phyloP scores from a whole-genome alignment of 2,888 invertebrate genomes.

The Plebejus melissa region DNA sequence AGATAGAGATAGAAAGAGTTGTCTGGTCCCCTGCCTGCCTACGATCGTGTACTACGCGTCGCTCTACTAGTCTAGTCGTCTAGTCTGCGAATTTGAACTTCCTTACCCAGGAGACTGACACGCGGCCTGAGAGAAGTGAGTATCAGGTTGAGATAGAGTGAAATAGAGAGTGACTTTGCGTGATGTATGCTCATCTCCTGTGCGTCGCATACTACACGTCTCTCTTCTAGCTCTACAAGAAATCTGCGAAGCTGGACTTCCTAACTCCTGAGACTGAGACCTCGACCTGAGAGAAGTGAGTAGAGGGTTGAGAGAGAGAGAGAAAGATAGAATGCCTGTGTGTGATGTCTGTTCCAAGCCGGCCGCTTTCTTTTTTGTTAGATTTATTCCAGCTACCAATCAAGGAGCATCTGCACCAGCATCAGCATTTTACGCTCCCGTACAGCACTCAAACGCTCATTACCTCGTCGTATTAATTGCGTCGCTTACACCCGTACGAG shows the following conservation, averaged over 20 bases:
- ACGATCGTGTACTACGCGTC: conserved; percentile 85
- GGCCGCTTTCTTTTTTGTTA: too few relatives aligned
- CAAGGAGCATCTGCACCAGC: not conserved
- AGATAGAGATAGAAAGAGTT: too few relatives aligned
- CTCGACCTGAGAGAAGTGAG: conserved; percentile 88
- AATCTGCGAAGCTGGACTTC: conserved; percentile 83
- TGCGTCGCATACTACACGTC: conserved; percentile 85
- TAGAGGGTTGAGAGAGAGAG: conserved; percentile 28
- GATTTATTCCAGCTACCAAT: too few relatives aligned
- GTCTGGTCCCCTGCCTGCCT: conserved; percentile 80
- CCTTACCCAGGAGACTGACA: conserved; percentile 85
- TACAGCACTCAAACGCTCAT: not conserved
- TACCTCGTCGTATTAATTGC: not conserved
- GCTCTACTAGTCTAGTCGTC: conserved; percentile 70
- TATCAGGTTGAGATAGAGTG: conserved; percentile 67
- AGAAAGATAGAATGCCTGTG: not conserved
- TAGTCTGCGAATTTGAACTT: conserved; percentile 84
- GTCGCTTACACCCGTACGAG: not conserved
- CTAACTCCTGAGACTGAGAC: conserved; percentile 85
- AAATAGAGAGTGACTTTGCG: conserved; percentile 71
- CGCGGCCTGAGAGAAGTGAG: conserved; percentile 88
- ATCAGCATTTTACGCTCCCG: not conserved
- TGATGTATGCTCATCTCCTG: conserved; percentile 72
- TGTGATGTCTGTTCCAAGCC: too few relatives aligned
- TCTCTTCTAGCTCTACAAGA: conserved; percentile 83